These are phyloP conservation scores for Psettodes erumei DNA, from an alignment of 2,113 vertebrate species.

Conservation along the genomic window DNA sequence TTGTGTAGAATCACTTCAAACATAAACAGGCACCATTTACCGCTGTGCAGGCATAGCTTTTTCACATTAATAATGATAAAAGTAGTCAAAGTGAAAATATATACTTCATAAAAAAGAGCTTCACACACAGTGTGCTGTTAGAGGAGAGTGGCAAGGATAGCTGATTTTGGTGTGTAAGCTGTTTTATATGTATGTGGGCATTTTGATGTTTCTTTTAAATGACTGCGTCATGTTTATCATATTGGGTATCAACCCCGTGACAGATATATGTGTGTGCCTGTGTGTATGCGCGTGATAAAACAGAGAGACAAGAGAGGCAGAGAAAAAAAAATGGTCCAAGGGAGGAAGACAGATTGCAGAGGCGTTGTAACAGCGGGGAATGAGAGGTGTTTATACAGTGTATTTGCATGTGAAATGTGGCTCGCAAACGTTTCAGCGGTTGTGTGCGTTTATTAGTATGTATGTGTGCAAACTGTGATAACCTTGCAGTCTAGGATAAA, in stretches of 20 bases:
- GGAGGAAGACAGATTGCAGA: slow-evolving; percentile 25
- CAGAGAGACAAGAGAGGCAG: not conserved
- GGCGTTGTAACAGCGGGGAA: not conserved
- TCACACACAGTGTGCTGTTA: not conserved
- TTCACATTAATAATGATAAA: not conserved
- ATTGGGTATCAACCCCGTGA: slow-evolving; percentile 22
- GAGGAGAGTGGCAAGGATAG: not conserved
- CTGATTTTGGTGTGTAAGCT: slow-evolving; percentile 6
- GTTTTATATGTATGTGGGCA: slow-evolving; percentile 17
- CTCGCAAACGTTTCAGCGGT: not conserved
- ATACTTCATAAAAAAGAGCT: not conserved
- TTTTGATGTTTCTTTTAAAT: slow-evolving; percentile 42
- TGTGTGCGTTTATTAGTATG: slow-evolving; percentile 22
- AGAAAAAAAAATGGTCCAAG: slow-evolving; percentile 26
- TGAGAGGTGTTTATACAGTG: slow-evolving; percentile 27
- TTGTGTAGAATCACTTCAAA: not conserved
- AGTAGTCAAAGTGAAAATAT: not conserved
- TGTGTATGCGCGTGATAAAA: not conserved
- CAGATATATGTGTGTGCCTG: not conserved
- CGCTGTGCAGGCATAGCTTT: not conserved
- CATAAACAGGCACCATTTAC: no score
- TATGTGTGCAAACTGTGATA: slow-evolving; percentile 20
- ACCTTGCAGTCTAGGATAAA: slow-evolving; percentile 21
- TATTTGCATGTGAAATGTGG: slow-evolving; percentile 45
- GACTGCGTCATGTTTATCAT: slow-evolving; percentile 35